Evolutionary conservation across 30 jellyfish, hydroid and myxozoan genomes (phyloP).

Genomic region (Sanderia malayensis): DNA sequence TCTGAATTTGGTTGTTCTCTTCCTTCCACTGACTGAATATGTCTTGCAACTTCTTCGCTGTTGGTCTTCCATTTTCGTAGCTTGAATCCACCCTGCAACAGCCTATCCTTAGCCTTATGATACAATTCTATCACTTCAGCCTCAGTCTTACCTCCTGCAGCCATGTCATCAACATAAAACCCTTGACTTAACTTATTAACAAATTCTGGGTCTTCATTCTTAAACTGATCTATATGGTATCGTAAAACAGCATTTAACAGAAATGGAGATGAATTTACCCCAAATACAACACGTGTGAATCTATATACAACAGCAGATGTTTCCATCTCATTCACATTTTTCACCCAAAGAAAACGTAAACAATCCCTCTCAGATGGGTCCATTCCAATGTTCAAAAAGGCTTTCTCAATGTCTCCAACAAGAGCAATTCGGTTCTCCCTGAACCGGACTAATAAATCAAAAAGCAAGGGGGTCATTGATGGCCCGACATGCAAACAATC

Average conservation of each 20-base stretch:
- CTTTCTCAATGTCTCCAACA: too few relatives aligned
- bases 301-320: conserved; percentile 1
- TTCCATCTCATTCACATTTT: conserved; percentile 10
- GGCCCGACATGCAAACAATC: conserved; percentile 43
- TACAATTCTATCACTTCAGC: conserved; percentile 20
- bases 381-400: too few relatives aligned
- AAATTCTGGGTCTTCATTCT: conserved; percentile 31
- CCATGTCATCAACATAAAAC: conserved; percentile 53
- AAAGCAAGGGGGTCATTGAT: conserved; percentile 1
- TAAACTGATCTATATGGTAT: conserved; percentile 12
- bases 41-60: background rate
- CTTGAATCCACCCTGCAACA: conserved; percentile 37
- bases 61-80: conserved; percentile 42
- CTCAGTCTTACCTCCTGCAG: conserved; percentile 11
- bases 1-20: background rate
- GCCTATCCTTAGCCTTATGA: conserved; percentile 8
- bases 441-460: conserved; percentile 45
- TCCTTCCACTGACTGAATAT: too few relatives aligned
- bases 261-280: conserved; percentile 31
- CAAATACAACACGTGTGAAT: conserved; percentile 25
- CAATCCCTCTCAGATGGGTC: conserved; percentile 34
- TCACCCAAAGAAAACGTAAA: conserved; percentile 47
- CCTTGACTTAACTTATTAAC: conserved; percentile 9
- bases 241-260: conserved; percentile 41
- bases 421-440: conserved; percentile 20